Evolutionary conservation across 2,888 invertebrate species (phyloP).

Genomic region (Protodeltote pygarga): DNA sequence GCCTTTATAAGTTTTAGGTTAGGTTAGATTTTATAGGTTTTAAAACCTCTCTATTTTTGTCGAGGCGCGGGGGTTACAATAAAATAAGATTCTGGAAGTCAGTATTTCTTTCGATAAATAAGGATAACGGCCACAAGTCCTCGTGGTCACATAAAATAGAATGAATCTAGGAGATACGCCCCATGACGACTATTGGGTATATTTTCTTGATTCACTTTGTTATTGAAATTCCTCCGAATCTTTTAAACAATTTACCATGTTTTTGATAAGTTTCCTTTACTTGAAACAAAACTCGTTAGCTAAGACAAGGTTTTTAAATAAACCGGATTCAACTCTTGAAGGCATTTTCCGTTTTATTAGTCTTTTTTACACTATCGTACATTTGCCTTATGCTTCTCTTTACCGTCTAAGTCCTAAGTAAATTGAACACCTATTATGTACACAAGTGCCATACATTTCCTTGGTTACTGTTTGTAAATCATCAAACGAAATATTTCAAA

Average conservation of each 20-base stretch:
- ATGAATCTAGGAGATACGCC: neutral
- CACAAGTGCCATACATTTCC: slow-evolving; percentile 64
- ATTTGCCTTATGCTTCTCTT: slow-evolving; percentile 5
- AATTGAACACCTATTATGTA: slow-evolving; percentile 50
- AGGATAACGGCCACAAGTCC: neutral
- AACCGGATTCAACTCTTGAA: neutral
- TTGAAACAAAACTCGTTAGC: neutral
- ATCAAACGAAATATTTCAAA: slow-evolving; percentile 70
- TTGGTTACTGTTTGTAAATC: slow-evolving; percentile 71
- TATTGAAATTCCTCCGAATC: neutral
- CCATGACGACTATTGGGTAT: neutral
- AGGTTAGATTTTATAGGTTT: no score
- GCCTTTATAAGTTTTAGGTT: no score
- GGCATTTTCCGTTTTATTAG: slow-evolving; percentile 7
- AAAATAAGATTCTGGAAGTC: no score
- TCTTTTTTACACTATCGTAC: slow-evolving; percentile 9
- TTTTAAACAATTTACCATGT: neutral
- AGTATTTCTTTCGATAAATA: neutral
- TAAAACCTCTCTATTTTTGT: no score
- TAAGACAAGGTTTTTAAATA: neutral
- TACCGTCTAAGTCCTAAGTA: slow-evolving; percentile 26
- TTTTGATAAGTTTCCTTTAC: neutral
- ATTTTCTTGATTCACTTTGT: neutral
- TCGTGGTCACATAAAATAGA: neutral
- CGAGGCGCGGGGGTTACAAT: no score